phyloP scores from a whole-genome alignment of 1,140 invertebrate genomes.

The Sitophilus oryzae region DNA sequence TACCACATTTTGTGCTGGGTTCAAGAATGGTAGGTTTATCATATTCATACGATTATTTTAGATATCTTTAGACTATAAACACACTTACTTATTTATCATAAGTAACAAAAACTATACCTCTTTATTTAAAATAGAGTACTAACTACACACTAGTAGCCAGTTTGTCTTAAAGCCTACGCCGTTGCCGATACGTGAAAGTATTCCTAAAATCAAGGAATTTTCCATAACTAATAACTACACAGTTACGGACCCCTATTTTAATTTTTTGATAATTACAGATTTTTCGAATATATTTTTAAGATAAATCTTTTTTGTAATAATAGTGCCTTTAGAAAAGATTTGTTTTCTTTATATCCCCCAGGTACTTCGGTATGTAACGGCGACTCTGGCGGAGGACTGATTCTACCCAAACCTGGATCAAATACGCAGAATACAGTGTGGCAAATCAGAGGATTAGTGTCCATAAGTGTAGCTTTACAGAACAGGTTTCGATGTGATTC shows the following conservation, averaged over 20 bases:
- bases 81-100: too few species aligned
- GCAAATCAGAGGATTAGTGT: conserved; percentile 54
- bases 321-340: conserved; percentile 1
- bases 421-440: conserved; percentile 46
- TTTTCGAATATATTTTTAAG: background rate
- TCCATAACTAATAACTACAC: background rate
- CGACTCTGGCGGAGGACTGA: conserved; percentile 57
- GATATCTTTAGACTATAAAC: too few species aligned
- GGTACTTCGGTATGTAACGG: conserved; percentile 57
- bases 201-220: too few species aligned
- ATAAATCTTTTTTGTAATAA: background rate
- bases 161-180: too few species aligned
- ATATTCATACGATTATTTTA: background rate
- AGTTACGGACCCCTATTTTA: background rate
- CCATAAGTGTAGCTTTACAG: conserved; percentile 48
- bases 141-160: too few species aligned
- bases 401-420: conserved; percentile 45
- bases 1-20: conserved; percentile 49
- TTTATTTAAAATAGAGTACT: too few species aligned
- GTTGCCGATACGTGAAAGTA: too few species aligned
- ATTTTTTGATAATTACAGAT: background rate
- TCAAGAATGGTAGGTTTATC: conserved; percentile 42
- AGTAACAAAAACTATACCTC: too few species aligned
- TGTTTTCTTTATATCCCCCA: conserved; percentile 30
- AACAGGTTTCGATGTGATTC: conserved; percentile 49